phyloP scores from a whole-genome alignment of 2,797 vertebrate genomes.

The Lepus townsendii region DNA sequence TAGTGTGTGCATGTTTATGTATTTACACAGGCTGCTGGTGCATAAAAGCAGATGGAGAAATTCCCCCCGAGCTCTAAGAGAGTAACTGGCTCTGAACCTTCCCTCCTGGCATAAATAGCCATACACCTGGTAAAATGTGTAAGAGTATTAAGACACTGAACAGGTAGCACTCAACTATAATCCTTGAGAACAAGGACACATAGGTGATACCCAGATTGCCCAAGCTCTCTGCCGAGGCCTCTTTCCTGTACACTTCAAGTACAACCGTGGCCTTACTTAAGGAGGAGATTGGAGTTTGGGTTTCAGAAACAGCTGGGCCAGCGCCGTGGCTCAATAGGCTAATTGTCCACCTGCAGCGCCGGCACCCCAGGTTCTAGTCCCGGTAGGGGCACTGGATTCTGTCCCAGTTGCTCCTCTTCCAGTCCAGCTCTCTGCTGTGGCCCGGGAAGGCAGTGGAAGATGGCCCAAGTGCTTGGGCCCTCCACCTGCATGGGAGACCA shows the following conservation, averaged over 20 bases:
- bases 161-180: background rate
- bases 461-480: too few species aligned
- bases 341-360: too few species aligned
- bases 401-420: too few species aligned
- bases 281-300: background rate
- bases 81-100: rapidly evolving
- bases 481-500: too few species aligned
- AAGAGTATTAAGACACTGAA: background rate
- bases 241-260: too few species aligned
- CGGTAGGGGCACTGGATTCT: too few species aligned
- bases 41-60: background rate
- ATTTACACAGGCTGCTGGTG: background rate
- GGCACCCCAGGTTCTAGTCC: too few species aligned
- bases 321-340: too few species aligned
- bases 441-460: too few species aligned
- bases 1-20: rapidly evolving
- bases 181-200: background rate
- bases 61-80: background rate
- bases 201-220: too few species aligned
- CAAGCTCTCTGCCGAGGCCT: background rate
- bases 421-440: too few species aligned
- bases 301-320: too few species aligned
- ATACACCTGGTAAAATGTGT: background rate
- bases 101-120: background rate
- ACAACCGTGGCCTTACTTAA: background rate